These are phyloP conservation scores for Falcunculus frontatus DNA, from an alignment of 2,113 vertebrate species.

Conservation along the genomic window DNA sequence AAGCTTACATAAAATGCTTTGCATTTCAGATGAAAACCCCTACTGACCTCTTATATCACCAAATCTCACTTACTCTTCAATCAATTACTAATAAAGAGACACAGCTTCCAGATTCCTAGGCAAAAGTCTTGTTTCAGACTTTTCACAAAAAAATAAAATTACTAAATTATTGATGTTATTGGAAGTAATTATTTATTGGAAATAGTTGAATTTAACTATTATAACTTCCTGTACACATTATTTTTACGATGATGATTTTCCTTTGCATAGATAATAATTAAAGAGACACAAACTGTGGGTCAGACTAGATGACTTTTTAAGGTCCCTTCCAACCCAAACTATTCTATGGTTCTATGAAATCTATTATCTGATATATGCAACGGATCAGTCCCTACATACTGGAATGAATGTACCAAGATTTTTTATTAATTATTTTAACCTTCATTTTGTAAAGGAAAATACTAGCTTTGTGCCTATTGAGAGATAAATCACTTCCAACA, in stretches of 20 bases:
- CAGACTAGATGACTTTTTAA: not conserved
- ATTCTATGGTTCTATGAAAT: not conserved
- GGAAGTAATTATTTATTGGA: not conserved
- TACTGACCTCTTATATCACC: not conserved
- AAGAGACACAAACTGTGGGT: not conserved
- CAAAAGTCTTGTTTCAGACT: not conserved
- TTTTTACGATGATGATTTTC: not conserved
- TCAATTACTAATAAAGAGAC: not conserved
- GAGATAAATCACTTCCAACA: not conserved
- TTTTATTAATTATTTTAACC: not conserved
- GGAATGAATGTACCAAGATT: not conserved
- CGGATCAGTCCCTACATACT: not conserved
- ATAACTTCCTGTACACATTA: not conserved
- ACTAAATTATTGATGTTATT: not conserved
- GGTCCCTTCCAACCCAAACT: not conserved
- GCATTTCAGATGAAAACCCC: not conserved
- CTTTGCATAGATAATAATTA: not conserved
- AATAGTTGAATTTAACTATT: not conserved
- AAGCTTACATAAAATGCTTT: not conserved
- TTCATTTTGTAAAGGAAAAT: not conserved
- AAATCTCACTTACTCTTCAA: not conserved
- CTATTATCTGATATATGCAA: not conserved
- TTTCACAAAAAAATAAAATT: not conserved
- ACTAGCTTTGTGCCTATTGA: not conserved
- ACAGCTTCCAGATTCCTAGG: not conserved